Percentiles rank a stretch among this genome's conserved stretches.
phyloP scores from a whole-genome alignment of 2,797 vertebrate species.

The Sebastes taczanowskii region DNA sequence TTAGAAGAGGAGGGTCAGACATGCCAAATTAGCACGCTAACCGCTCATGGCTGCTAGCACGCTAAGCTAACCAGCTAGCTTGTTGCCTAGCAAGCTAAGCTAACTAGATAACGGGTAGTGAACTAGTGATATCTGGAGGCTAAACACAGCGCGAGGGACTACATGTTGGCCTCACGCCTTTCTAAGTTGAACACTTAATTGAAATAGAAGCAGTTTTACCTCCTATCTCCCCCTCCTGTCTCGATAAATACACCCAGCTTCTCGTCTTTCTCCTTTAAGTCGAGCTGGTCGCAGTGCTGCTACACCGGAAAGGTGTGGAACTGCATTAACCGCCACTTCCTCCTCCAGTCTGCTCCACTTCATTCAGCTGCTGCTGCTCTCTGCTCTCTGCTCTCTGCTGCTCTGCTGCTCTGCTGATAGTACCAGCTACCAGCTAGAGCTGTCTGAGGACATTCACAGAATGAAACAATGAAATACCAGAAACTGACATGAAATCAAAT shows the following conservation, averaged over 20 bases:
- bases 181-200: neutral
- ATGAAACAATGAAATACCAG: no score
- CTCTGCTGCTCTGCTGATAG: no score
- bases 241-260: slow-evolving; percentile 64
- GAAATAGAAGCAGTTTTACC: slow-evolving; percentile 57
- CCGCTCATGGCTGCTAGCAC: slow-evolving; percentile 64
- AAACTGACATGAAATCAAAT: no score
- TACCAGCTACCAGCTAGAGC: no score
- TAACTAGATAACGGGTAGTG: slow-evolving; percentile 65
- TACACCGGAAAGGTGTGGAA: slow-evolving; percentile 87
- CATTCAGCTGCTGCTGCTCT: slow-evolving; percentile 47
- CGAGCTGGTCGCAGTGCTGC: slow-evolving; percentile 75
- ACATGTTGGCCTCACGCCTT: neutral
- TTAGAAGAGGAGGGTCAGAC: slow-evolving; percentile 79
- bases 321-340: slow-evolving; percentile 82
- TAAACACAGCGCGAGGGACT: neutral
- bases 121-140: slow-evolving; percentile 31
- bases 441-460: no score
- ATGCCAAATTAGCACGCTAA: slow-evolving; percentile 70
- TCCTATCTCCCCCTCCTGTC: slow-evolving; percentile 50
- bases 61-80: slow-evolving; percentile 55
- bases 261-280: slow-evolving; percentile 73
- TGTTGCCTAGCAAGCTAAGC: slow-evolving; percentile 64
- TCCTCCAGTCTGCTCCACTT: slow-evolving; percentile 69
- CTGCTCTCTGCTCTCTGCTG: neutral